These are phyloP conservation scores for Stomatorhinus ivindoensis DNA, from an alignment of 2,113 vertebrate genomes.

Conservation along the genomic window DNA sequence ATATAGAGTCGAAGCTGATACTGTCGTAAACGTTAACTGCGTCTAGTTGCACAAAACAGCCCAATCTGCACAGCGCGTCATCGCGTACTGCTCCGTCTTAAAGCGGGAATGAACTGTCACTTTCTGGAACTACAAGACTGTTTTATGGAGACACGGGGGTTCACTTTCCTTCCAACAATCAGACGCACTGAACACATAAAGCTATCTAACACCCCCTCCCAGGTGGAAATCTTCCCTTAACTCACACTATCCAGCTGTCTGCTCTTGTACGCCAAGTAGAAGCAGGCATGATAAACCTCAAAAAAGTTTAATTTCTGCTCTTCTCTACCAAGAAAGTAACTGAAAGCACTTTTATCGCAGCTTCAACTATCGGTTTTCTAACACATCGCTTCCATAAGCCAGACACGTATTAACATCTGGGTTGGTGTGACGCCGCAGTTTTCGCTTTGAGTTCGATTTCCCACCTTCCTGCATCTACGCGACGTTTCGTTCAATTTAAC, in stretches of 20 bases:
- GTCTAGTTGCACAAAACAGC: background rate
- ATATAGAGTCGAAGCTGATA: background rate
- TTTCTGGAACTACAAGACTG: background rate
- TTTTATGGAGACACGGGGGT: background rate
- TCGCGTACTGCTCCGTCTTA: background rate
- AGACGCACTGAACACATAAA: background rate
- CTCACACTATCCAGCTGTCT: background rate
- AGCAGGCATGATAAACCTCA: background rate
- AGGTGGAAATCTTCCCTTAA: background rate
- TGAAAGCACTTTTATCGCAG: slow-evolving; percentile 25
- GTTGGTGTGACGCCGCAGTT: background rate
- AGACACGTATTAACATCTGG: background rate
- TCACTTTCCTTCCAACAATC: background rate
- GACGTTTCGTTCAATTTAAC: slow-evolving; percentile 26
- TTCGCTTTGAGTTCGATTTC: slow-evolving; percentile 5
- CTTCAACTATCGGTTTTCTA: slow-evolving; percentile 18
- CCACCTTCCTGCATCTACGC: slow-evolving; percentile 25
- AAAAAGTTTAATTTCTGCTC: background rate
- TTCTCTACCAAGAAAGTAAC: background rate
- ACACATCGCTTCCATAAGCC: background rate
- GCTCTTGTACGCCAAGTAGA: background rate
- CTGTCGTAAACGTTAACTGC: background rate
- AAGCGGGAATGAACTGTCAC: background rate
- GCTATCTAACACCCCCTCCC: background rate
- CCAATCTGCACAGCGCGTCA: background rate